Conservation (phyloP, 92 coral and sea anemone genomes). For the Epizoanthus ramosus region DNA sequence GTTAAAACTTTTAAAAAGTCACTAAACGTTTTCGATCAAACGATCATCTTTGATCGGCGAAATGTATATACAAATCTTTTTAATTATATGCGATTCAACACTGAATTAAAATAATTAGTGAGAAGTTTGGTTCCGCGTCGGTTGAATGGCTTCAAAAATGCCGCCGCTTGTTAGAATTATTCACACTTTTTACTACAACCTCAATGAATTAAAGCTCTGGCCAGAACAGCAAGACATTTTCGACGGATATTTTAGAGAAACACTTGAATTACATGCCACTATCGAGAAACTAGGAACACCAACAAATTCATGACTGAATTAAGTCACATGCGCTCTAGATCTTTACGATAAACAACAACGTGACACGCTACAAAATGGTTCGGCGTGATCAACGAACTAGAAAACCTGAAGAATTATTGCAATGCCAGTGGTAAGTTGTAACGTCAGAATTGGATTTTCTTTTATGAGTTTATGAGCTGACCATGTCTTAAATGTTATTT, state of each 20-base stretch:
- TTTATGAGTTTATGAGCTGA: background rate
- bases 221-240: conserved; percentile 26
- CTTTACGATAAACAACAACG: conserved; percentile 19
- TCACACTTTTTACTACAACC: conserved; percentile 15
- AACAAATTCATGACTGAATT: conserved; percentile 28
- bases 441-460: conserved; percentile 30
- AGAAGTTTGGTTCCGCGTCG: conserved; percentile 25
- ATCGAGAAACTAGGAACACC: conserved; percentile 22
- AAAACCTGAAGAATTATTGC: conserved; percentile 28
- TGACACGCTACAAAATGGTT: conserved; percentile 18
- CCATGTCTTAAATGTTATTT: conserved; percentile 25
- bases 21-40: no score
- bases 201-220: conserved; percentile 29
- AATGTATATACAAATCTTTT: background rate
- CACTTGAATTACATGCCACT: conserved; percentile 25
- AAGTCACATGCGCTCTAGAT: conserved; percentile 29
- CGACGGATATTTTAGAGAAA: background rate
- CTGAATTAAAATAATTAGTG: background rate
- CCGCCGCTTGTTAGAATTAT: no score
- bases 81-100: background rate
- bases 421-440: conserved; percentile 33
- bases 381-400: conserved; percentile 26
- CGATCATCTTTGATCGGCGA: no score
- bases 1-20: no score
- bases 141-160: no score